Evolutionary conservation across 2,888 invertebrate species (phyloP).

Genomic region (Acleris literana): DNA sequence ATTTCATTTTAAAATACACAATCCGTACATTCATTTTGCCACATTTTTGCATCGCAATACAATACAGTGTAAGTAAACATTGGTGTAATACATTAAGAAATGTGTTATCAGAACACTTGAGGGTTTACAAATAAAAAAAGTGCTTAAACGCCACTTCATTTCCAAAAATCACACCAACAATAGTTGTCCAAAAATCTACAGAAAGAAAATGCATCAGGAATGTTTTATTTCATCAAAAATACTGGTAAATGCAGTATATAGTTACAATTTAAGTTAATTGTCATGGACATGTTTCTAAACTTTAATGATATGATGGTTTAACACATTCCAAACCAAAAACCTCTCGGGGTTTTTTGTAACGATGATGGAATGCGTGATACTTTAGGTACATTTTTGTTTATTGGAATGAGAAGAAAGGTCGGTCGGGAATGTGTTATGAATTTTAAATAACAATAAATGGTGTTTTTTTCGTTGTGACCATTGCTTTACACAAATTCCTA

Average conservation of each 20-base stretch:
- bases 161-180: neutral
- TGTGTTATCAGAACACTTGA: neutral
- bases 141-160: neutral
- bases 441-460: slow-evolving; percentile 37
- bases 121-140: neutral
- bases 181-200: neutral
- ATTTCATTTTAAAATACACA: slow-evolving; percentile 10
- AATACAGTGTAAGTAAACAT: slow-evolving; percentile 2
- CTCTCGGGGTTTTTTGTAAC: no score
- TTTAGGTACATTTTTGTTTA: no score
- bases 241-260: slow-evolving; percentile 21
- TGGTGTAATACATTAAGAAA: neutral
- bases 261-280: slow-evolving; percentile 37
- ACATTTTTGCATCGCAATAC: neutral
- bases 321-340: no score
- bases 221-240: slow-evolving; percentile 31
- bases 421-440: neutral
- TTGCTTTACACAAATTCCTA: slow-evolving; percentile 37
- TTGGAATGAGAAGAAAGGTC: no score
- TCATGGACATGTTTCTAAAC: slow-evolving; percentile 45
- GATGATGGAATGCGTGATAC: no score
- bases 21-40: neutral
- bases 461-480: slow-evolving; percentile 43
- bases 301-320: slow-evolving; percentile 43
- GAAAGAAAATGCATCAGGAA: slow-evolving; percentile 30